A percentile compares a stretch with the other conserved stretches of the same genome.
Conservation (phyloP, 2,797 vertebrate species). For the Alca torda region DNA sequence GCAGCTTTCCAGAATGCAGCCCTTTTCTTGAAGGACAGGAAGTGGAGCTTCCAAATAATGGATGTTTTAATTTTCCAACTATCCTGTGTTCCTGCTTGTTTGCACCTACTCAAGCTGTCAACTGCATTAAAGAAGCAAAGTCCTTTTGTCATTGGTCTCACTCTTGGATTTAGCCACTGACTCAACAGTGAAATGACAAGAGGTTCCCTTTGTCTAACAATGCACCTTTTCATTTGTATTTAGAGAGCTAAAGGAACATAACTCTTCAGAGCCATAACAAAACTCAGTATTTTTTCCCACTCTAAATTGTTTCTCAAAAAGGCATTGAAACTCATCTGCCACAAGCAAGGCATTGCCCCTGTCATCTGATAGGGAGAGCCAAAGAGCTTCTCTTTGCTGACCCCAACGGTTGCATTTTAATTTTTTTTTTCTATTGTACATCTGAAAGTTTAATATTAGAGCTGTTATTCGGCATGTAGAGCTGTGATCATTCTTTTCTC, state of each 20-base stretch:
- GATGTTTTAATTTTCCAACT: not conserved
- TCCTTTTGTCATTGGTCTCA: not conserved
- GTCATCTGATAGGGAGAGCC: not conserved
- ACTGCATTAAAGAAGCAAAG: not conserved
- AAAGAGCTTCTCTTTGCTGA: not conserved
- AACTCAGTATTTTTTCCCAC: not conserved
- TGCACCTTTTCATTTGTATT: not conserved
- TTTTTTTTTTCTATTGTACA: not conserved
- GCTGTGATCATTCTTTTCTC: not conserved
- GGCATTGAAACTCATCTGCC: not conserved
- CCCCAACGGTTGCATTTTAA: fast-evolving
- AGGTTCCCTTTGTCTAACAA: not conserved
- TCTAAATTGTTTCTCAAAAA: not conserved
- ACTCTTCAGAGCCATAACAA: not conserved
- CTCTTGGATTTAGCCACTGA: not conserved
- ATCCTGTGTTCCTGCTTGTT: not conserved
- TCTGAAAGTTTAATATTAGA: not conserved
- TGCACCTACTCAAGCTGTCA: not conserved
- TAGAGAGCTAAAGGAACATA: not conserved
- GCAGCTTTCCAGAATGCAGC: not conserved
- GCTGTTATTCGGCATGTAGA: fast-evolving
- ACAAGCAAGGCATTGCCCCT: not conserved
- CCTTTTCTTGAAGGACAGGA: not conserved
- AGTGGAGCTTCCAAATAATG: not conserved
- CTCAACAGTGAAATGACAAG: not conserved